phyloP scores from a whole-genome alignment of 2,888 invertebrate genomes.

The Caenorhabditis plicata region DNA sequence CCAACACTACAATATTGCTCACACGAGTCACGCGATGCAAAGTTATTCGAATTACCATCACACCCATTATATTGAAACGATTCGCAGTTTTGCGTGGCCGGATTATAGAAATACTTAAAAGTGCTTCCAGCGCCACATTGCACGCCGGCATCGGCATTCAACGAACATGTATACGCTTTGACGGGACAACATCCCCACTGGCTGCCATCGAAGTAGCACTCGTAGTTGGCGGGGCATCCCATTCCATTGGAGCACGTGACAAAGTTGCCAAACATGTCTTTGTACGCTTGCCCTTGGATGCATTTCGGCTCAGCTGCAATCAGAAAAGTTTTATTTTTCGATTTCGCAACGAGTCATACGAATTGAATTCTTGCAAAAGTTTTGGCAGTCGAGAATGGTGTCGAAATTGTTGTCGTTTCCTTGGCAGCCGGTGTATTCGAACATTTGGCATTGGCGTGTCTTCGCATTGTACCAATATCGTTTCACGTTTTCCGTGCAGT shows the following conservation, averaged over 20 bases:
- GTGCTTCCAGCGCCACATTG: slow-evolving; percentile 53
- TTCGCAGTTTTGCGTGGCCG: slow-evolving; percentile 59
- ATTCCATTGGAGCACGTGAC: slow-evolving; percentile 43
- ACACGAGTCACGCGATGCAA: slow-evolving; percentile 46
- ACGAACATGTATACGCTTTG: slow-evolving; percentile 50
- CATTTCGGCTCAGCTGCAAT: slow-evolving; percentile 51
- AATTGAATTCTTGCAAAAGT: slow-evolving; percentile 52
- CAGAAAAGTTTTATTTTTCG: not conserved
- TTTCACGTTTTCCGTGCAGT: slow-evolving; percentile 51
- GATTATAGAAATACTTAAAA: slow-evolving; percentile 61
- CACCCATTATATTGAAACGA: slow-evolving; percentile 63
- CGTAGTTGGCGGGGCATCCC: slow-evolving; percentile 56
- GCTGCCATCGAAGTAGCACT: slow-evolving; percentile 55
- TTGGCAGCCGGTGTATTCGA: slow-evolving; percentile 54
- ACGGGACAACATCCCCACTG: slow-evolving; percentile 54
- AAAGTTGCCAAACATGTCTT: slow-evolving; percentile 49
- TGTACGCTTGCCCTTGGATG: slow-evolving; percentile 54
- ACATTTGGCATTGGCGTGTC: slow-evolving; percentile 55
- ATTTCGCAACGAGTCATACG: slow-evolving; percentile 26
- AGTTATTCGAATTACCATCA: slow-evolving; percentile 61
- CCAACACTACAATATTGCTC: slow-evolving; percentile 55
- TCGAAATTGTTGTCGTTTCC: slow-evolving; percentile 60
- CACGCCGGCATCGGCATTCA: slow-evolving; percentile 46
- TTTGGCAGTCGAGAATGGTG: slow-evolving; percentile 50
- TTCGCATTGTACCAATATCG: slow-evolving; percentile 52